Conservation (phyloP, 2,797 vertebrate species). For the Crypturellus tataupa region DNA sequence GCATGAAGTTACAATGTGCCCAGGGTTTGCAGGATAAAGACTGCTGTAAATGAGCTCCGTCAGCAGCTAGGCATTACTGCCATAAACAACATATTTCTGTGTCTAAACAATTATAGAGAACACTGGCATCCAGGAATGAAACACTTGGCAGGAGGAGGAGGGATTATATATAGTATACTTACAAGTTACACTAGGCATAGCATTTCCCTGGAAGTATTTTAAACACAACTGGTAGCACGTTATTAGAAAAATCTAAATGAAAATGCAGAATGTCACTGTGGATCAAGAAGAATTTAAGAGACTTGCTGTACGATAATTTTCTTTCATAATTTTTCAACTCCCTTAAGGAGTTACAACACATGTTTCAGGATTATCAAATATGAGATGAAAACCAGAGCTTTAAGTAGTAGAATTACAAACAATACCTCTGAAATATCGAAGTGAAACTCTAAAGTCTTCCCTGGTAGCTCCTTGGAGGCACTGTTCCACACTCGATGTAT, state of each 20-base stretch:
- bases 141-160: background rate
- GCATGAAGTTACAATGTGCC: background rate
- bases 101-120: background rate
- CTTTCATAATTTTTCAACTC: background rate
- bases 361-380: background rate
- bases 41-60: background rate
- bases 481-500: conserved; percentile 96
- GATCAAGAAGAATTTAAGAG: background rate
- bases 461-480: conserved; percentile 95
- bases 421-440: conserved; percentile 98
- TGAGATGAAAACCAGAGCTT: background rate
- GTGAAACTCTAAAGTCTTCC: conserved; percentile 97
- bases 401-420: background rate
- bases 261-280: background rate
- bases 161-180: background rate
- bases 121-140: background rate
- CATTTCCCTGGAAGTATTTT: background rate
- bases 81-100: background rate
- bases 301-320: background rate
- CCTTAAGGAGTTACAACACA: background rate
- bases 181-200: background rate
- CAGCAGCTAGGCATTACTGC: background rate
- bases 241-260: background rate
- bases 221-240: background rate
- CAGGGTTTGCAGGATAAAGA: background rate